A percentile compares a stretch with the other conserved stretches of the same genome.
phyloP scores from a whole-genome alignment of 2,797 vertebrate species.

The Pristis pectinata region DNA sequence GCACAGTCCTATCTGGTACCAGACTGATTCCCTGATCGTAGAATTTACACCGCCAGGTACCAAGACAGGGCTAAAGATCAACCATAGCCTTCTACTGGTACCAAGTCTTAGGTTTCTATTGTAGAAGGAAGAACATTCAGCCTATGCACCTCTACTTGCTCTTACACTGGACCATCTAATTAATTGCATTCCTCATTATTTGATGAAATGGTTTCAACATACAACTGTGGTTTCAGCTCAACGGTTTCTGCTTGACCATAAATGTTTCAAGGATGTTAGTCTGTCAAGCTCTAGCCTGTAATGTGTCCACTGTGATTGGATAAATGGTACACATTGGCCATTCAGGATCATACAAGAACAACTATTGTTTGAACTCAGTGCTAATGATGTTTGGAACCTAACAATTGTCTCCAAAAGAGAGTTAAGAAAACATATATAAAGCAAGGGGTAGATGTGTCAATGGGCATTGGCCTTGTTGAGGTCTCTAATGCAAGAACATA shows the following conservation, averaged over 20 bases:
- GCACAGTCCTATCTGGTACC: background rate
- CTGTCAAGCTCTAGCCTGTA: background rate
- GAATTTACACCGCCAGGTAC: background rate
- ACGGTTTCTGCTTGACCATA: background rate
- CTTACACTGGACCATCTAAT: background rate
- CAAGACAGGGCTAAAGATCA: background rate
- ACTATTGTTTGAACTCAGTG: background rate
- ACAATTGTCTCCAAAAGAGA: background rate
- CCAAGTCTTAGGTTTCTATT: too few relatives aligned
- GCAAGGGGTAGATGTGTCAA: too few relatives aligned
- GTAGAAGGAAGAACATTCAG: background rate
- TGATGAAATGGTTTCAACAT: background rate
- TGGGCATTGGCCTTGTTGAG: background rate
- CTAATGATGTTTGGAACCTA: background rate
- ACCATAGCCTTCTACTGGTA: background rate
- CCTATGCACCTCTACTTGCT: background rate
- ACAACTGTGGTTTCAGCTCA: background rate
- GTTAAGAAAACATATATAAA: background rate
- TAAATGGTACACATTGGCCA: background rate
- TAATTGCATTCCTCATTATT: background rate
- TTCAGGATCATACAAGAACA: background rate
- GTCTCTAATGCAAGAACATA: background rate
- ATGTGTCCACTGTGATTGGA: background rate
- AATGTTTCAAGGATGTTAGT: background rate
- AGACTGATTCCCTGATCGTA: background rate